Evolutionary conservation across 2,113 vertebrate species (phyloP), one percentile per base, ranked within the genome.

Genomic region (Phoenicopterus ruber): DNA sequence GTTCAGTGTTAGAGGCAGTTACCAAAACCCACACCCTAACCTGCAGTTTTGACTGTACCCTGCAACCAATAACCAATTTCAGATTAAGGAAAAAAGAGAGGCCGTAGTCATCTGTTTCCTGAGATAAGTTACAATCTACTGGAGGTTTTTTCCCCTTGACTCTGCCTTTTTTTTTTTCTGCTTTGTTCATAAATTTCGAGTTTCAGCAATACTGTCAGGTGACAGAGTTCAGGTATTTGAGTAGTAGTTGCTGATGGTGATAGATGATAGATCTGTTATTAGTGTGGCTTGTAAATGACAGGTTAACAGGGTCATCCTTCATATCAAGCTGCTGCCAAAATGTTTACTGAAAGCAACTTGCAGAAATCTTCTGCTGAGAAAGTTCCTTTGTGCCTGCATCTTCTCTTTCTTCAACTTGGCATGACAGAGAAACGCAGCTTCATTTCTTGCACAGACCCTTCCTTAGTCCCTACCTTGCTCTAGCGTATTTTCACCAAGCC

Each of bases 11-110:
- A 40, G 17, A 91, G 21, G 21, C 54, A 17, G 13, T 17, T 31
- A 40, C 0, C 8, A 28, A n/a, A 77, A 5, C 22, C 57, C 8
- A 4, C 7, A 1, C 8, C n/a, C n/a, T 11, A n/a, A 16, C 38
- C 22, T 11, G 34, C 13, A 5, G 4, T 66, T 49, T 26, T 42
- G 20, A 66, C 61, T 31, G 19, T 24, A 36, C 24, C 6, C 38
- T 88, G 17, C 42, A 63, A 34, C 19, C 17, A 59, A 9, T 8
- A 16, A 38, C 25, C 9, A 7, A 9, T 69, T 66, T 54, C 65
- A 54, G n/a, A 31, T 44, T 13, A 47, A 55, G 25, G n/a, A 50
- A 25, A 38, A n/a, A 55, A 21, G 4, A 55, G 10, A 21, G 17
- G 16, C 29, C 66, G 17, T 6, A 62, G 20, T n/a, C 10, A 36